These are phyloP conservation scores for Aphelenchoides fujianensis DNA, from an alignment of 1,140 invertebrate species.

Conservation along the genomic window DNA sequence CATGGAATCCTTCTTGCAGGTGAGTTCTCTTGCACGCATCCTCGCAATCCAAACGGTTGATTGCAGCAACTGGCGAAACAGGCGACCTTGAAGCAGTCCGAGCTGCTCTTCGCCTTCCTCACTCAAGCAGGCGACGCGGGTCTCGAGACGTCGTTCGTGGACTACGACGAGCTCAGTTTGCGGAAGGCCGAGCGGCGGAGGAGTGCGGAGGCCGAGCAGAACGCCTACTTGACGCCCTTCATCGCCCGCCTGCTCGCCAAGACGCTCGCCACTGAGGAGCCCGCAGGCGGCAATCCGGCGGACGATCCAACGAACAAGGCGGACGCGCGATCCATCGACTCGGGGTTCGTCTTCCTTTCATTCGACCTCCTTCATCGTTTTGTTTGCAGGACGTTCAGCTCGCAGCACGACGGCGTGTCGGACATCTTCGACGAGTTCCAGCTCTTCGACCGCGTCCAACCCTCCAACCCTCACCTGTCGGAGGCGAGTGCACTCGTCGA, in stretches of 20 bases:
- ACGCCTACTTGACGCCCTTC: conserved; percentile 11
- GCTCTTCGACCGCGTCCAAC: not conserved
- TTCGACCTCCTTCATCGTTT: not conserved
- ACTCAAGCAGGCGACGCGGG: conserved; percentile 23
- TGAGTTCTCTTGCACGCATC: not conserved
- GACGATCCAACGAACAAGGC: not conserved
- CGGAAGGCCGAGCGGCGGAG: not conserved
- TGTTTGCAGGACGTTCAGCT: not conserved
- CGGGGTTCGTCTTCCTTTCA: not conserved
- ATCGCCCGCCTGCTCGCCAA: not conserved
- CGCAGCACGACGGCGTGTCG: not conserved
- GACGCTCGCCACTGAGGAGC: conserved; percentile 3
- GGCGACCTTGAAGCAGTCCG: conserved; percentile 40
- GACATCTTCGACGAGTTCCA: not conserved
- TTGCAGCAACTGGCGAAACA: conserved; percentile 17
- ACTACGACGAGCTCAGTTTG: not conserved
- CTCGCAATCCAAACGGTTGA: not conserved
- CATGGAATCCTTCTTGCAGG: conserved; percentile 39
- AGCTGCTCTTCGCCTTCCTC: conserved; percentile 43
- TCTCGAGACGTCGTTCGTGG: conserved; percentile 1
- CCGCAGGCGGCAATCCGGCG: not conserved
- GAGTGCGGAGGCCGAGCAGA: not conserved
- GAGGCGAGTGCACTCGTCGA: not conserved
- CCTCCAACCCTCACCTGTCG: not conserved
- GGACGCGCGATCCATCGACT: not conserved